Percentiles rank a stretch among this genome's conserved stretches.
These are phyloP conservation scores for Chromobotia macracanthus DNA, from an alignment of 2,797 vertebrate genomes.

Conservation along the genomic window DNA sequence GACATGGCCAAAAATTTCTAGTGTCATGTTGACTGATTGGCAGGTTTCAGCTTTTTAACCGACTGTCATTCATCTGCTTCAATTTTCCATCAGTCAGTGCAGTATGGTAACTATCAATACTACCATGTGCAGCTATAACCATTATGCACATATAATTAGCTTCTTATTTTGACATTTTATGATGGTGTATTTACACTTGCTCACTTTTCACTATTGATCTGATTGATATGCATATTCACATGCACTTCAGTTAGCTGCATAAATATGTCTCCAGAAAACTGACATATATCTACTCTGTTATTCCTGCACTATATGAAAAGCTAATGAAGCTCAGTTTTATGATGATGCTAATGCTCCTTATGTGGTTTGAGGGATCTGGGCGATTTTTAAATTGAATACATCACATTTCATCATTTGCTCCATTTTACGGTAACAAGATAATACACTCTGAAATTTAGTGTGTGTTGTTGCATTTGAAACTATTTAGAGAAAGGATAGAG, in stretches of 20 bases:
- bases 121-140: background rate
- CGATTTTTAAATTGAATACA: slow-evolving; percentile 38
- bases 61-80: background rate
- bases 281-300: background rate
- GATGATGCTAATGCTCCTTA: background rate
- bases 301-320: background rate
- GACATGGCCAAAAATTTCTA: slow-evolving; percentile 37
- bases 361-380: background rate
- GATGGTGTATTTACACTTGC: too few species aligned
- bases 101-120: slow-evolving; percentile 3
- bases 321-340: background rate
- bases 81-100: background rate
- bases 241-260: too few species aligned
- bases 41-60: slow-evolving; percentile 9
- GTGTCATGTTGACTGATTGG: slow-evolving; percentile 30
- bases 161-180: background rate
- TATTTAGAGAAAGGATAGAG: slow-evolving; percentile 9
- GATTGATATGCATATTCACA: too few species aligned
- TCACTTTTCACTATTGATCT: too few species aligned
- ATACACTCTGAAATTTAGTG: background rate
- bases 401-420: slow-evolving; percentile 38
- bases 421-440: slow-evolving; percentile 10
- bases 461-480: slow-evolving; percentile 21
- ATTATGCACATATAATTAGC: background rate
- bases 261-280: too few species aligned